Conservation (phyloP, 2,797 vertebrate species). For the Salmo trutta region DNA sequence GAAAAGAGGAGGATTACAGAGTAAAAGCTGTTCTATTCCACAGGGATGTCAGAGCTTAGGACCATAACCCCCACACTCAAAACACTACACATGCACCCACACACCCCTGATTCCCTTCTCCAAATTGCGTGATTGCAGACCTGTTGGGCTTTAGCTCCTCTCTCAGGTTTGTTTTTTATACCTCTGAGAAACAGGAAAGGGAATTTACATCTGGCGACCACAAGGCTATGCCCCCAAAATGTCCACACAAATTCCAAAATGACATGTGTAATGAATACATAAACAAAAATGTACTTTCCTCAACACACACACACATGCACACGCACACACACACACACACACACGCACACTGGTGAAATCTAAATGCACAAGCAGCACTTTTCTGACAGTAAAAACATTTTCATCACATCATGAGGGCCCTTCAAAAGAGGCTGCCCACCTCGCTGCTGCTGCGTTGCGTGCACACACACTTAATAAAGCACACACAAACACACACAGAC, state of each 20-base stretch:
- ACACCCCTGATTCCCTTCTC: conserved; percentile 5
- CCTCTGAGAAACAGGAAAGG: background rate
- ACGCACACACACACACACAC: too few species aligned
- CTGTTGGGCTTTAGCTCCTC: background rate
- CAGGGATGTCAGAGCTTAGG: conserved; percentile 16
- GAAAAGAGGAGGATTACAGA: conserved; percentile 43
- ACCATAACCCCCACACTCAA: background rate
- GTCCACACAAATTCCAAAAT: background rate
- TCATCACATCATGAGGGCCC: conserved; percentile 29
- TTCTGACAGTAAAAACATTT: conserved; percentile 40
- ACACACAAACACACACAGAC: too few species aligned
- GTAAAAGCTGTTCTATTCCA: conserved; percentile 26
- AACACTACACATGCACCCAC: background rate
- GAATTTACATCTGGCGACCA: too few species aligned
- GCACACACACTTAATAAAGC: too few species aligned
- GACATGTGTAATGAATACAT: background rate
- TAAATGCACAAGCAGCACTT: conserved; percentile 51
- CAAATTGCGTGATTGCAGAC: conserved; percentile 19
- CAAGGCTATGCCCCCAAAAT: conserved; percentile 27
- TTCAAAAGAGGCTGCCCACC: conserved; percentile 33
- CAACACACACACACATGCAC: background rate
- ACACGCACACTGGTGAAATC: background rate
- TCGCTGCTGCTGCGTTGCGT: background rate
- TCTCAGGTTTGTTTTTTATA: background rate
- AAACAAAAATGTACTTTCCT: background rate